Base-by-base conservation (phyloP, 1,140 invertebrate species). In the Dendrolimus kikuchii region DNA sequence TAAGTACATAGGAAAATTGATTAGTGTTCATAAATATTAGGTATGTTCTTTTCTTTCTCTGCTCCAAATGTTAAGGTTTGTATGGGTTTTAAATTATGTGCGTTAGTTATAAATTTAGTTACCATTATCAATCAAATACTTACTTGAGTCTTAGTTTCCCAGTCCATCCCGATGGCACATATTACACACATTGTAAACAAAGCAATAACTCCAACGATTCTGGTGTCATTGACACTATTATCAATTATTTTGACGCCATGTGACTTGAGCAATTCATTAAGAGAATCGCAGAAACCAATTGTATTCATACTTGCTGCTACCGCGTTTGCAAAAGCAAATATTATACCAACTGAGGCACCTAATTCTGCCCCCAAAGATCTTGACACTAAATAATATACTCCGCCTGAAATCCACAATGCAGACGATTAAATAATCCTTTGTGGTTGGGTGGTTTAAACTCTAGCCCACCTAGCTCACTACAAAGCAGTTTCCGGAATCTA, bases 301-400 rank as follows among this genome's bases (percentile, higher is more conserved):
- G 98, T 97, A 84, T 99, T 99, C 94, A 99, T 97, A 1, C 98
- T 96, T 0, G 97, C 96, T 0, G 96, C 95, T 0, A 99, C 96
- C 1, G 97, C 93, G 81, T 99, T 99, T 1, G 98, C 98, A 63
- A 99, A 94, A 5, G 97, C 96, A 74, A 99, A 99, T 5, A 99
- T 95, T 7, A 99, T 91, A 2, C 98, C 98, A 41, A 99, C 97
- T 0, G 98, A 97, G 2, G 97, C 98, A 5, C 98, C 98, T 77
- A 98, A 99, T 88, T 99, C 97, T 0, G 98, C 97, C 0, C 98
- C 98, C 38, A 99, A 89, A 10, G 97, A 98, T 69, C 98, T 90
- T 7, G 97, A 99, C 74, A 99, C 98, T 69, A 99, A 96, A 86
- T 97, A 99, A 78, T 98, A 99, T 49, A 98, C 95, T 47, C 97